phyloP scores from a whole-genome alignment of 2,888 invertebrate genomes.

The Eulithis testata region DNA sequence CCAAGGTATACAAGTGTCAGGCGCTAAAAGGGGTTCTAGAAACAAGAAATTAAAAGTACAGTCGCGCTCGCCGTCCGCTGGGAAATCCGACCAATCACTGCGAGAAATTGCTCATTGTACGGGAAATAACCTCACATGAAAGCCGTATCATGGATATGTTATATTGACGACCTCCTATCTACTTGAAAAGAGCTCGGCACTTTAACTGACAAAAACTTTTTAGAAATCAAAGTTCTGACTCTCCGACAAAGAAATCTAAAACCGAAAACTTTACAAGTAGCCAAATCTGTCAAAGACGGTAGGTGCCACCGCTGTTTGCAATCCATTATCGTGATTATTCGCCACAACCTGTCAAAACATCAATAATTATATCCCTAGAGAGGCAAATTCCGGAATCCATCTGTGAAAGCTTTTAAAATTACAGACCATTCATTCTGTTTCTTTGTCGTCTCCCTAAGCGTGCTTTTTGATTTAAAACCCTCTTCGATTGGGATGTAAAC shows the following conservation, averaged over 20 bases:
- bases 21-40: constrained; percentile 53
- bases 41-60: constrained; percentile 79
- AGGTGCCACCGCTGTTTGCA: constrained; percentile 38
- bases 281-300: constrained; percentile 19
- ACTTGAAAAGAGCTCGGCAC: not conserved
- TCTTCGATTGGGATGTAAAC: constrained; percentile 45
- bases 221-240: not conserved
- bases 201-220: not conserved
- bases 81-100: constrained; percentile 81
- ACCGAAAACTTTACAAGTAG: constrained; percentile 6
- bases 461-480: constrained; percentile 59
- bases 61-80: constrained; percentile 62
- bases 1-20: constrained; percentile 42
- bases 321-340: constrained; percentile 65
- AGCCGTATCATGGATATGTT: constrained; percentile 34
- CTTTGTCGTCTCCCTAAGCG: constrained; percentile 74
- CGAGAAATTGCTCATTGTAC: constrained; percentile 67
- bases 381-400: constrained; percentile 69
- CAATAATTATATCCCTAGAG: constrained; percentile 75
- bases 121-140: constrained; percentile 52
- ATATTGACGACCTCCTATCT: constrained; percentile 5
- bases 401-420: constrained; percentile 82
- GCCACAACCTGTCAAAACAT: constrained; percentile 77
- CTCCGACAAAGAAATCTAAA: constrained; percentile 10
- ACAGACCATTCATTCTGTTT: constrained; percentile 77